Base-by-base conservation (phyloP, 2,888 invertebrate genomes). In the Hoplodrina blanda region DNA sequence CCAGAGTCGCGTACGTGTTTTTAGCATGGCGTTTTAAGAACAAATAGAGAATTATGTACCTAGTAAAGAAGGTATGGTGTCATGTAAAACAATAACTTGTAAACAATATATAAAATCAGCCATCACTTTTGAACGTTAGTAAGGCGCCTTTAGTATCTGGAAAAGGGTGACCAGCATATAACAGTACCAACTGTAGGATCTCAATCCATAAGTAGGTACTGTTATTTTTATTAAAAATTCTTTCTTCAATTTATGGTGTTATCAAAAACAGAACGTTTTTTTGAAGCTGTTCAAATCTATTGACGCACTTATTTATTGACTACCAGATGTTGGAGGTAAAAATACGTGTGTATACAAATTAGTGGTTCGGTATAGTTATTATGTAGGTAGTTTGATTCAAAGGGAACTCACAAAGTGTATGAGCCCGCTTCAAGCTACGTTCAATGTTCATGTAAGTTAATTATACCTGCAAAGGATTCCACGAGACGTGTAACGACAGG, bases 241-340 rank as follows among this genome's bases (percentile, higher is more conserved):
- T n/a, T 46, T 41, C n/a, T 52, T 57, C 41, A 55, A 60, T 71
- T 71, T 71, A 64, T 79, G 60, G 30, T 20, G 54, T 76, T 80
- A 79, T 79, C 52, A 59, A 59, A 50, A 79, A 73, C 63, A 67
- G 59, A 61, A 30, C 55, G 13, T 52, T 15, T 71, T 79, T 70
- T 55, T 46, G 63, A 63, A 64, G 69, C 44, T 64, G 25, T 46
- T 76, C 57, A 64, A 71, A 62, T 62, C 33, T 69, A 68, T 65
- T 73, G 82, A 76, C 70, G 79, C 44, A 71, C 57, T 71, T 72
- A 60, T 57, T 62, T 74, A 69, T 83, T 67, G 56, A 62, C 19
- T 76, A 59, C 73, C 80, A 83, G 82, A 79, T 83, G 83, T 60
- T 69, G 55, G 56, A 70, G 64, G 72, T 76, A 81, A 81, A 81